phyloP scores from a whole-genome alignment of 2,797 vertebrate species.

The Diplodus puntazzo region DNA sequence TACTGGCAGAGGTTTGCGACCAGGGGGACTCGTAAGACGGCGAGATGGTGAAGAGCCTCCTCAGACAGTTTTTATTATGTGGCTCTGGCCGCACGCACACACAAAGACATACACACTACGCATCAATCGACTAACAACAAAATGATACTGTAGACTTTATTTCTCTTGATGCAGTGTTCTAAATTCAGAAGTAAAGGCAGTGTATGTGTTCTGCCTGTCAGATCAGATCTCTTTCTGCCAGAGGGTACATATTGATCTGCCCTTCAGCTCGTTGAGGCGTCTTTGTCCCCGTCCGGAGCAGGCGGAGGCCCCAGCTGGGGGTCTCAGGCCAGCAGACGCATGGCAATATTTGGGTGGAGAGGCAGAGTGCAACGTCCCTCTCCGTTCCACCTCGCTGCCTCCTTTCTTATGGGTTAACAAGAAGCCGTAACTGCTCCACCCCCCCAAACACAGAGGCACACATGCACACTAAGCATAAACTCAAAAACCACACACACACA shows the following conservation, averaged over 20 bases:
- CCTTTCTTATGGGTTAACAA: conserved; percentile 76
- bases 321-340: conserved; percentile 80
- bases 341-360: conserved; percentile 74
- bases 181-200: not conserved
- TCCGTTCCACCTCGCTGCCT: conserved; percentile 80
- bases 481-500: conserved; percentile 1
- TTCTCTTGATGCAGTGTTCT: not conserved
- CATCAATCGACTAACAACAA: not conserved
- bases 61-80: conserved; percentile 39
- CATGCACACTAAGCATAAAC: not conserved
- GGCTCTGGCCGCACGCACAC: conserved; percentile 1
- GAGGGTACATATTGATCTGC: conserved; percentile 64
- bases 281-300: conserved; percentile 67
- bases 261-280: conserved; percentile 16
- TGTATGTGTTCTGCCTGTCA: conserved; percentile 11
- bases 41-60: conserved; percentile 14
- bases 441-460: conserved; percentile 1
- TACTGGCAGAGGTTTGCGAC: conserved; percentile 44
- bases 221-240: conserved; percentile 33
- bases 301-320: conserved; percentile 68
- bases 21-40: conserved; percentile 40
- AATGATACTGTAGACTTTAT: not conserved
- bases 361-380: conserved; percentile 58
- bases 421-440: conserved; percentile 48
- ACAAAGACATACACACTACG: conserved; percentile 3